Evolutionary conservation across 2,888 invertebrate species (phyloP).

Genomic region (Trachelus stipa): DNA sequence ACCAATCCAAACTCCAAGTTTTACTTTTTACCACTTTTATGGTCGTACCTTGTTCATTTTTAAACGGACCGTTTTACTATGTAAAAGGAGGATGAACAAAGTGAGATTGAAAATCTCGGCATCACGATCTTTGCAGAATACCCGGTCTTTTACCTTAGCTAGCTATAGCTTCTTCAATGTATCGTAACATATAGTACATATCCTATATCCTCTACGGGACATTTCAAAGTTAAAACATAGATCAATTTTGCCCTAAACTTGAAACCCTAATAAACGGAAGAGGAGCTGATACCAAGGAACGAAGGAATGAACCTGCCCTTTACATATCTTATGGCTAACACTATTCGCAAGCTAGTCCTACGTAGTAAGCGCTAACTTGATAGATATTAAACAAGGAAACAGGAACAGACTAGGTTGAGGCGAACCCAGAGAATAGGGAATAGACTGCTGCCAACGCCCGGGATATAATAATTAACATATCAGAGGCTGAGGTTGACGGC

Average conservation of each 20-base stretch:
- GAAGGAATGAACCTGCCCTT: neutral
- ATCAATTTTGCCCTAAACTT: neutral
- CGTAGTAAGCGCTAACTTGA: neutral
- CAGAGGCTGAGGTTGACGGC: neutral
- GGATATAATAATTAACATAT: neutral
- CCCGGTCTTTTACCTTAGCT: neutral
- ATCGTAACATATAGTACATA: neutral
- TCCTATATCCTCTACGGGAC: neutral
- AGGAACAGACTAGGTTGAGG: neutral
- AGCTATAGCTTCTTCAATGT: neutral
- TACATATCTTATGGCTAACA: neutral
- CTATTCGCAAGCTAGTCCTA: neutral
- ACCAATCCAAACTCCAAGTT: neutral
- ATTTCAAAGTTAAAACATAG: neutral
- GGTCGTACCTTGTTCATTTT: neutral
- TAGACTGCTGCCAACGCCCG: neutral
- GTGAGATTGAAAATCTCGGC: neutral
- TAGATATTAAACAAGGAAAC: neutral
- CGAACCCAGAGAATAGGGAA: neutral
- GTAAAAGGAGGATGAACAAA: neutral
- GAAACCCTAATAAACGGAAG: neutral
- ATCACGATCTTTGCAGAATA: neutral
- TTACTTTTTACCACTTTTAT: neutral
- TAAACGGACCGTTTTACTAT: neutral
- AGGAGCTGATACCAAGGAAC: neutral